Base-by-base conservation (phyloP, 2,113 vertebrate species). In the Myxocyprinus asiaticus region DNA sequence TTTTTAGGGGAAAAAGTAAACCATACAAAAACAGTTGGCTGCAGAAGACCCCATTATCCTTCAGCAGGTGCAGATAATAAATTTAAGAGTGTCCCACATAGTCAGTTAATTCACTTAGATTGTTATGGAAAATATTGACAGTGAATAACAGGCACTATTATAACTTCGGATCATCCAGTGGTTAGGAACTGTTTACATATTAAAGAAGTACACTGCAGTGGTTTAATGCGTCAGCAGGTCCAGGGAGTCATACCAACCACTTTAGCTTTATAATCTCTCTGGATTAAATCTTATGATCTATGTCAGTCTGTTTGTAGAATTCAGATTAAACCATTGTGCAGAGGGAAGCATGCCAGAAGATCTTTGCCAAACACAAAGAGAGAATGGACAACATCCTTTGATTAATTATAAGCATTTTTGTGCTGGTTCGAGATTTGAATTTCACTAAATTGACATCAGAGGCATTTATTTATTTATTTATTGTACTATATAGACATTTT, bases 251-350 rank as follows among this genome's bases (percentile, higher is more conserved):
- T 15, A 33, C 22, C 22, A 33, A 33, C 85, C 43, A 80, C 82
- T 90, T 87, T 86, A 43, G 82, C 77, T 88, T 56, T 78, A 66
- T 90, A 90, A 92, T 91, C 90, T 81, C 73, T 33, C 77, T 85
- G 85, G 89, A 91, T 91, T 91, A 90, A 91, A 89, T 88, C 82
- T 88, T 89, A 87, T 79, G 80, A 91, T 90, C 86, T 88, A 82
- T 86, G 86, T 86, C 85, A 83, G 79, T 67, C 48, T 64, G 67
- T 83, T 89, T 88, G 84, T 83, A 47, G 58, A 66, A 15, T 9
- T 81, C 67, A 84, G 83, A 90, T 91, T 88, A 88, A 70, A 85
- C 72, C 64, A 84, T 64, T 67, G 75, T 64, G 58, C 7, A 22
- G 69, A 64, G 65, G 22, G 48, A 84, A 66, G 75, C 73, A 80